Conservation (phyloP, 2,113 vertebrate species). For the Laticauda colubrina region DNA sequence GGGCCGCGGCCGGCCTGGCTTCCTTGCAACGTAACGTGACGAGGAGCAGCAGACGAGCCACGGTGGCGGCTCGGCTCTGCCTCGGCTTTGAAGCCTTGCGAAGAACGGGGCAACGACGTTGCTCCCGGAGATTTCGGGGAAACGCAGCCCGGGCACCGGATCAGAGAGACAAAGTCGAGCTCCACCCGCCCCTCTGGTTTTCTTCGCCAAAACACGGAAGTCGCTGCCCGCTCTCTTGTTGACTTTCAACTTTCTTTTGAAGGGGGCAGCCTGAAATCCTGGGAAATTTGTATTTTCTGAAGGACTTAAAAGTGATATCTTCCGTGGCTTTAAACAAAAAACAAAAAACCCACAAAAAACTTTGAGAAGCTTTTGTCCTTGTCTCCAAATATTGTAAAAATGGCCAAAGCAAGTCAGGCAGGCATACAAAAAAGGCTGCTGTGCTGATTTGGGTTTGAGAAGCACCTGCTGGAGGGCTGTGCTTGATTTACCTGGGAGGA, state of each 20-base stretch:
- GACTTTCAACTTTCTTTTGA: not conserved
- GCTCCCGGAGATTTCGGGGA: not conserved
- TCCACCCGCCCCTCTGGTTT: not conserved
- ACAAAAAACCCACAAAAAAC: not conserved
- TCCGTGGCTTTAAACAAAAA: not conserved
- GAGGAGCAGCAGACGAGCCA: not conserved
- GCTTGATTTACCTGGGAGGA: not conserved
- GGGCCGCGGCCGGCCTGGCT: too few relatives aligned
- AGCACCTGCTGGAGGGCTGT: not conserved
- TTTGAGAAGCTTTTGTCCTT: not conserved
- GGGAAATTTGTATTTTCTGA: not conserved
- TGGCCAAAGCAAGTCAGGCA: not conserved
- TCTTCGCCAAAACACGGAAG: not conserved
- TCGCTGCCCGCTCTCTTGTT: not conserved
- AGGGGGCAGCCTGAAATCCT: not conserved
- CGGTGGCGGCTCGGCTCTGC: not conserved
- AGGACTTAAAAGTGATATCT: not conserved
- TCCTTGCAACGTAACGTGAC: not conserved
- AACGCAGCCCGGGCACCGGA: not conserved
- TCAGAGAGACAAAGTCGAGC: not conserved
- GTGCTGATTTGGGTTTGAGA: not conserved
- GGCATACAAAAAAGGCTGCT: not conserved
- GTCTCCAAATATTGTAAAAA: not conserved
- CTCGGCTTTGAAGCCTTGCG: not conserved
- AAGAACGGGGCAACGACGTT: not conserved